Base-by-base conservation (phyloP, 2,113 vertebrate species). In the Callipepla squamata region DNA sequence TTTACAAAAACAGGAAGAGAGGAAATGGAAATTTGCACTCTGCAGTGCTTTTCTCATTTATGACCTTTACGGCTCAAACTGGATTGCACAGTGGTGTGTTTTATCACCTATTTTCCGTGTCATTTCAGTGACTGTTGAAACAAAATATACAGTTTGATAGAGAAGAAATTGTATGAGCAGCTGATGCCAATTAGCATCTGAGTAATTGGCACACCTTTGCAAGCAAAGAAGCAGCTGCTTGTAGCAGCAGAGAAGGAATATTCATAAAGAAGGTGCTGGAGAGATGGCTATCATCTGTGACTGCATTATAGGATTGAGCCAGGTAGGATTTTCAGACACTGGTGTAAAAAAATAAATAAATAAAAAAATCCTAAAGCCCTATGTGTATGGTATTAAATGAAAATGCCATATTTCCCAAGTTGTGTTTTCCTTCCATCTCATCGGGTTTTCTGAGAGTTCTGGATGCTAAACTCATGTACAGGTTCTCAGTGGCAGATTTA, bases 1-100 rank as follows among this genome's bases (percentile, higher is more conserved):
- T 74, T 23, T 2, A 51, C 34, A 86, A 90, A 94, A 80, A 77
- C 92, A 94, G 94, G 90, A 96, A 95, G 76, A 86, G 69, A 90
- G 95, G 93, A 96, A 95, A 95, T 95, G 93, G 82, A 93, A 91
- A 86, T 90, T 84, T 86, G 62, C 62, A 59, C 77, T 95, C 87
- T 69, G 65, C 48, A 26, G 85, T 73, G 93, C 85, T 94, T 94
- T 83, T 94, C 85, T 94, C 93, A 84, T 95, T 94, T 92, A 68
- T 86, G 85, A 94, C 73, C 73, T 92, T 85, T 62, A 42, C 1
- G 13, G 26, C 82, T 95, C 90, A 86, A 92, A 74, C 85, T 36
- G 16, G 81, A 44, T 63, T 2, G 2, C 94, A 61, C 79, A 53
- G 76, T 83, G 82, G 85, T 94, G 36, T 61, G 28, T 96, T 94